Evolutionary conservation across 2,888 invertebrate genomes (phyloP).

Genomic region (Diploptera punctata): DNA sequence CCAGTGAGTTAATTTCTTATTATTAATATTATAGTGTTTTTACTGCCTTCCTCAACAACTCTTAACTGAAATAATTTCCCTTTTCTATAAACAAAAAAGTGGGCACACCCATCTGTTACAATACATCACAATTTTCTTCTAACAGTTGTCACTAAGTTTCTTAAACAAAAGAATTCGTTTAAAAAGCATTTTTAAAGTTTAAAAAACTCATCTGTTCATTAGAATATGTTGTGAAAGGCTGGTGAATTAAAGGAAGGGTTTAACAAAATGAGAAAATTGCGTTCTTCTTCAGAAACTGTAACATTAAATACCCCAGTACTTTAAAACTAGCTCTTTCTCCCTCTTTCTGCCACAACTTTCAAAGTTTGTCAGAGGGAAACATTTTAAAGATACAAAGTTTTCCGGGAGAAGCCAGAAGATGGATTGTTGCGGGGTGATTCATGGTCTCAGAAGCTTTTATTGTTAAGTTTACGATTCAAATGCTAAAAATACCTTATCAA

Average conservation of each 20-base stretch:
- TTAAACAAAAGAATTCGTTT: too few species aligned
- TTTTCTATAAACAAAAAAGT: too few species aligned
- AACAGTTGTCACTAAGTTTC: too few species aligned
- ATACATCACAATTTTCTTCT: too few species aligned
- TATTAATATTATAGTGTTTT: too few species aligned
- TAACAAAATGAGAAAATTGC: neutral
- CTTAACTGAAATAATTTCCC: too few species aligned
- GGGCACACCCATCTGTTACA: too few species aligned
- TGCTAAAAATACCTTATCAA: constrained; percentile 27
- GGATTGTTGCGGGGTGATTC: neutral
- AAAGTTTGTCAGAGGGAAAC: neutral
- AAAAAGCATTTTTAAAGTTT: too few species aligned
- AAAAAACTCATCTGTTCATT: too few species aligned
- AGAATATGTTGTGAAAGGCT: neutral
- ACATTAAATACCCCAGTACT: too few species aligned
- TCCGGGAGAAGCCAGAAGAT: neutral
- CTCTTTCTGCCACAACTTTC: neutral
- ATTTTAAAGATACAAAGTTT: neutral
- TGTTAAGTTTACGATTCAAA: neutral
- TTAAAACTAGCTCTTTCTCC: neutral
- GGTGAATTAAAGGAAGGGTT: neutral
- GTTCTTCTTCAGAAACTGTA: neutral
- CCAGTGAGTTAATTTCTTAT: too few species aligned
- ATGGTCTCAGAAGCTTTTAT: neutral
- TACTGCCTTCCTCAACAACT: too few species aligned